Conservation (phyloP, 2,888 invertebrate genomes). For the Hanleya hanleyi region DNA sequence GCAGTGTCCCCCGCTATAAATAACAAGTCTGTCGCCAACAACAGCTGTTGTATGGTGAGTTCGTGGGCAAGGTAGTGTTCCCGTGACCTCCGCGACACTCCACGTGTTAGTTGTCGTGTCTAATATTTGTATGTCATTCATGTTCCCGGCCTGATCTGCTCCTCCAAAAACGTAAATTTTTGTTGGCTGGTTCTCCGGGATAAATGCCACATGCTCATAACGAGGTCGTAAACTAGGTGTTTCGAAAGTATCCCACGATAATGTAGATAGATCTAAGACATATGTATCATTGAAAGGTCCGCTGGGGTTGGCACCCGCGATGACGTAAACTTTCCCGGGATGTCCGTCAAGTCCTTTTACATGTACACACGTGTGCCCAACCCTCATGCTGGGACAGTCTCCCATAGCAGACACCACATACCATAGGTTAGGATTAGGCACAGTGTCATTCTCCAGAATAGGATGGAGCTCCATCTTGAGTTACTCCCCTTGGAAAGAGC, state of each 20-base stretch:
- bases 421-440: constrained; percentile 67
- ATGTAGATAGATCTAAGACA: constrained; percentile 65
- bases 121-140: constrained; percentile 68
- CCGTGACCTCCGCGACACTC: constrained; percentile 50
- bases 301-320: constrained; percentile 73
- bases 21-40: constrained; percentile 61
- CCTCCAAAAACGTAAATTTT: constrained; percentile 71
- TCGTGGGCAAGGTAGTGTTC: constrained; percentile 63
- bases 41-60: constrained; percentile 66
- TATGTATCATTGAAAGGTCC: constrained; percentile 69
- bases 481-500: neutral
- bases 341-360: constrained; percentile 49
- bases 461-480: constrained; percentile 69
- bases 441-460: constrained; percentile 58
- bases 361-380: constrained; percentile 69
- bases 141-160: constrained; percentile 68
- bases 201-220: constrained; percentile 71
- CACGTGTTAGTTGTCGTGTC: constrained; percentile 58
- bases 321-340: constrained; percentile 66
- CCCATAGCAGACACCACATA: constrained; percentile 70
- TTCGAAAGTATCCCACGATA: constrained; percentile 68
- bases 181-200: constrained; percentile 48
- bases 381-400: constrained; percentile 68
- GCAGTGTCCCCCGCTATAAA: constrained; percentile 70
- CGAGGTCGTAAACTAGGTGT: constrained; percentile 62